phyloP scores from a whole-genome alignment of 2,113 vertebrate species.

The Microtus montanus region DNA sequence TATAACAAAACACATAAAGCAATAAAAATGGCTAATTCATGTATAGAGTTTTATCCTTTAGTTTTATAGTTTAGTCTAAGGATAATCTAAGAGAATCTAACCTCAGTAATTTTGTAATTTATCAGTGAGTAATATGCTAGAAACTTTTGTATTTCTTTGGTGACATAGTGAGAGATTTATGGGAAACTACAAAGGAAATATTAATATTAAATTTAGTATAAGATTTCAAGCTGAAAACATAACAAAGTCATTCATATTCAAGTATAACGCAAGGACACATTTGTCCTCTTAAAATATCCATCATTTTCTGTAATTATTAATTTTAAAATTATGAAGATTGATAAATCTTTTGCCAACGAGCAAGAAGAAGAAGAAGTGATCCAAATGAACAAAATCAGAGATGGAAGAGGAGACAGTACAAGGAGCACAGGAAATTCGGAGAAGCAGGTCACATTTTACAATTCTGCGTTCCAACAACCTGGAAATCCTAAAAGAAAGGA shows the following conservation, averaged over 20 bases:
- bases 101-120: neutral
- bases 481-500: neutral
- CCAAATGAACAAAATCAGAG: neutral
- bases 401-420: neutral
- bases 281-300: neutral
- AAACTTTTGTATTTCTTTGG: neutral
- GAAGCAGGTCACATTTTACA: neutral
- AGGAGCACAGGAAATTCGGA: neutral
- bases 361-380: neutral
- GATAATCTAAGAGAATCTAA: neutral
- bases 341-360: too few species aligned
- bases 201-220: neutral
- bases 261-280: neutral
- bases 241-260: slow-evolving; percentile 27
- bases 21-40: neutral
- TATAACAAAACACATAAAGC: slow-evolving; percentile 22
- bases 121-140: neutral
- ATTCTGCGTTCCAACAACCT: neutral
- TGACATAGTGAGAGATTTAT: neutral
- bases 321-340: neutral
- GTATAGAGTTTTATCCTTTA: neutral
- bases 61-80: neutral
- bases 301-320: neutral
- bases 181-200: neutral
- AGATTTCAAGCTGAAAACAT: slow-evolving; percentile 17